A percentile compares a stretch with the other conserved stretches of the same genome.
phyloP scores from a whole-genome alignment of 2,888 invertebrate species.

The Scelioninae gen. 1 region DNA sequence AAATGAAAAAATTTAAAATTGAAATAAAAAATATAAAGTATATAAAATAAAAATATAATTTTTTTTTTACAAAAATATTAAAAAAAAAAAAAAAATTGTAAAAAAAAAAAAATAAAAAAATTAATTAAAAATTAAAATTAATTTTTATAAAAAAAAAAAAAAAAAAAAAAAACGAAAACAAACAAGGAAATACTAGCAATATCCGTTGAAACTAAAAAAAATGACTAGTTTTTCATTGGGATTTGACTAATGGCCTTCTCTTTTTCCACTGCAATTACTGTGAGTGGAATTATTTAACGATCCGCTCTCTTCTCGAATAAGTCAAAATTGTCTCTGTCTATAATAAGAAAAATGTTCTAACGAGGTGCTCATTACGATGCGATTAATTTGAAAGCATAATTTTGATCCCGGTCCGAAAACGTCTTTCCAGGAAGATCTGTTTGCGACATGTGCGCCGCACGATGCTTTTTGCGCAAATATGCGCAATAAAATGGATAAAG shows the following conservation, averaged over 20 bases:
- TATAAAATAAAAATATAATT: too few species aligned
- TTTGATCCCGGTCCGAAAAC: constrained; percentile 1
- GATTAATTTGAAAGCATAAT: constrained; percentile 23
- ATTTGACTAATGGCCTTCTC: constrained; percentile 13
- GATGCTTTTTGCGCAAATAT: constrained; percentile 23
- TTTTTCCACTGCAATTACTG: constrained; percentile 30
- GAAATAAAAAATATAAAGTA: too few species aligned
- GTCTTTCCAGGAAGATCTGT: constrained; percentile 6
- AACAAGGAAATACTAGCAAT: too few species aligned
- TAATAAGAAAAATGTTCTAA: constrained; percentile 39
- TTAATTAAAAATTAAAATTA: too few species aligned
- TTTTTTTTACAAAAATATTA: too few species aligned
- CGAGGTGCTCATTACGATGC: constrained; percentile 37
- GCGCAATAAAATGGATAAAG: constrained; percentile 36
- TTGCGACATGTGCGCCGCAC: constrained; percentile 1
- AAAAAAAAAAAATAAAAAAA: too few species aligned
- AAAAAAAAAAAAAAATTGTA: too few species aligned
- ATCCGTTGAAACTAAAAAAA: not conserved
- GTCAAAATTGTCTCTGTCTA: constrained; percentile 35
- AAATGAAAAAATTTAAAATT: too few species aligned
- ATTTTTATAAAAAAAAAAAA: too few species aligned
- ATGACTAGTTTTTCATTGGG: not conserved
- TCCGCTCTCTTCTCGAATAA: constrained; percentile 18
- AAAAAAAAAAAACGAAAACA: not conserved
- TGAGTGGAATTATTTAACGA: constrained; percentile 43